A percentile compares a stretch with the other conserved stretches of the same genome.
These are phyloP conservation scores for Mola mola DNA, from an alignment of 2,113 vertebrate species.

Conservation along the genomic window DNA sequence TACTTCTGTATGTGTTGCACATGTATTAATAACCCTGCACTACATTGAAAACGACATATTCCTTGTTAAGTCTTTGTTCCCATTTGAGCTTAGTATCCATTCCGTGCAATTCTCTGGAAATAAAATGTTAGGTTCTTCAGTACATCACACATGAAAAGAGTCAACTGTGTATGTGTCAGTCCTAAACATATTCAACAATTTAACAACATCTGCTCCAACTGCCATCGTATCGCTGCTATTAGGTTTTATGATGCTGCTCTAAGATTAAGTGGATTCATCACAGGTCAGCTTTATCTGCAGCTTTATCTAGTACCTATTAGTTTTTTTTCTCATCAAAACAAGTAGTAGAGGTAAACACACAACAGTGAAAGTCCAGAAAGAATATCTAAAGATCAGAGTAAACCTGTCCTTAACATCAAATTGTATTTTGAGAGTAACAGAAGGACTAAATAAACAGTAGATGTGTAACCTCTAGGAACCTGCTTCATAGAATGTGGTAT, in stretches of 20 bases:
- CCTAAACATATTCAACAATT: conserved; percentile 10
- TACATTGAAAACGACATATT: conserved; percentile 12
- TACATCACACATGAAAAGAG: too few relatives aligned
- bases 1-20: conserved; percentile 28
- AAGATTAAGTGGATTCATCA: conserved; percentile 27
- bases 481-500: conserved; percentile 15
- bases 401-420: conserved; percentile 9
- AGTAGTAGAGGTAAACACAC: neutral
- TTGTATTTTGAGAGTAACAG: conserved; percentile 6
- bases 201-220: conserved; percentile 12
- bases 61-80: conserved; percentile 8
- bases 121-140: neutral
- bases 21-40: conserved; percentile 35
- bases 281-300: conserved; percentile 34
- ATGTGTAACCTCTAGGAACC: neutral
- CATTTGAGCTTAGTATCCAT: conserved; percentile 32
- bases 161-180: neutral
- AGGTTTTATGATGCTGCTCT: conserved; percentile 40
- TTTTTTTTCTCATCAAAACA: neutral
- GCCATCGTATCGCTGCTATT: conserved; percentile 36
- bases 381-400: neutral
- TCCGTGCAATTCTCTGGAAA: conserved; percentile 10
- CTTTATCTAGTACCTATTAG: conserved; percentile 1
- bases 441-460: conserved; percentile 6
- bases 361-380: neutral